A percentile compares a stretch with the other conserved stretches of the same genome.
Evolutionary conservation across 2,113 vertebrate genomes (phyloP).

Genomic region (Dolichotis patagonum): DNA sequence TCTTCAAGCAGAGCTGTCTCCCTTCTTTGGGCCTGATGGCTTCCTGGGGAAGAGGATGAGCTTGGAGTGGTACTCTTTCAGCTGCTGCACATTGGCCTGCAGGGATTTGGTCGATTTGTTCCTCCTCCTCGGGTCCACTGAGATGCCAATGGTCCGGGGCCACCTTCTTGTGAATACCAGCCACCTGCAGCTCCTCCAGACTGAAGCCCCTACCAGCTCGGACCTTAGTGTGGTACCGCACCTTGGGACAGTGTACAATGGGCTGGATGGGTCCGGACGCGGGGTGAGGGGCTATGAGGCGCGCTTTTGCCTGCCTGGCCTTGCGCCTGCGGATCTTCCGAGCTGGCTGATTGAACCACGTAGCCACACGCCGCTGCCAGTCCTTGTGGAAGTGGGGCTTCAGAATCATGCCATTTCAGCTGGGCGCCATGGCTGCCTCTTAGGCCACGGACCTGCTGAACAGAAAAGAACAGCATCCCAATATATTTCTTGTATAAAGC

Average conservation of each 20-base stretch:
- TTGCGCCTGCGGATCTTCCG: constrained; percentile 97
- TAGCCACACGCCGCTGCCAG: constrained; percentile 97
- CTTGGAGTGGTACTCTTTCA: constrained; percentile 99
- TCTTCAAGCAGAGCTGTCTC: constrained; percentile 98
- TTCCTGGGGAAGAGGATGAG: constrained; percentile 98
- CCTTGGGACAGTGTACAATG: constrained; percentile 94
- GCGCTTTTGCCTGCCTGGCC: constrained; percentile 94
- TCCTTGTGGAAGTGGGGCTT: constrained; percentile 99
- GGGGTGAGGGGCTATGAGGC: constrained; percentile 94
- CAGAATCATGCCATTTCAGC: constrained; percentile 98
- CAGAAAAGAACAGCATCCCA: too few species aligned
- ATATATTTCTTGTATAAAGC: neutral
- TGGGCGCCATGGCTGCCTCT: constrained; percentile 95
- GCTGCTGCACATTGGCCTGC: constrained; percentile 96
- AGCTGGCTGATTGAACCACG: constrained; percentile 99
- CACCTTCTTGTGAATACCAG: constrained; percentile 95
- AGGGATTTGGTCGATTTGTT: constrained; percentile 97
- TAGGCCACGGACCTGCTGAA: too few species aligned
- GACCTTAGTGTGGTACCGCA: constrained; percentile 96
- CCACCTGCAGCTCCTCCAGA: constrained; percentile 96
- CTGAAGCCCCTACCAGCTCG: constrained; percentile 96
- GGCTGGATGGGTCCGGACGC: constrained; percentile 93
- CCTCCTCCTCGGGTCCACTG: constrained; percentile 94
- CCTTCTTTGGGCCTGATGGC: constrained; percentile 95
- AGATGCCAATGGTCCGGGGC: constrained; percentile 97